Evolutionary conservation across 2,888 invertebrate species (phyloP), one percentile per base, ranked within the genome.

Genomic region (Octodonta nipae): DNA sequence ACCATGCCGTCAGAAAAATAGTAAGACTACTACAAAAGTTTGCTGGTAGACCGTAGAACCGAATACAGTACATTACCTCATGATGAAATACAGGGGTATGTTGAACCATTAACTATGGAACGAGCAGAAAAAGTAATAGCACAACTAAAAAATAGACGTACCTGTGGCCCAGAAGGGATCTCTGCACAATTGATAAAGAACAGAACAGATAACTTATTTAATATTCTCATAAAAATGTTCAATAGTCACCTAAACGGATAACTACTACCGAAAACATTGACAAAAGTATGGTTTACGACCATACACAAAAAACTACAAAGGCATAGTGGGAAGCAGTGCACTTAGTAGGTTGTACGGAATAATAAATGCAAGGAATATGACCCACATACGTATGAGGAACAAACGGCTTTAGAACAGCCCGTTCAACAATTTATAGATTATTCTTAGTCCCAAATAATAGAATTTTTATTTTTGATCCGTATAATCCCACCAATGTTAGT

Each of bases 181-280:
- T n/a, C 20, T 20, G 20, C 20, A n/a, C 6, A 20, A 20, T 20
- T 20, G 20, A 20, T 20, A n/a, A 20, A 20, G 20, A 20, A 20
- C n/a, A 20, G 20, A 20, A 20, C 20, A 20, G 20, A 20, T 20
- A 20, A 20, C 6, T n/a, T 20, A n/a, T 20, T 20, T 6, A n/a
- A 20, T 20, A 20, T n/a, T n/a, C 20, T 20, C n/a, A 20, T n/a
- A 20, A n/a, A 20, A 20, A 20, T 20, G 6, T 20, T n/a, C 20
- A 20, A 20, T 20, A 20, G 20, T 6, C n/a, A 20, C n/a, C 7
- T 20, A 7, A 20, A 20, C n/a, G 20, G 20, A 20, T 6, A 20
- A 20, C 20, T 20, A n/a, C 7, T 6, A n/a, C 20, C 20, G n/a
- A 6, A 20, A 20, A 20, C 20, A 20, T 20, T 6, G 20, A 20